Conservation (phyloP, 2,888 invertebrate genomes). For the Coelopa pilipes region DNA sequence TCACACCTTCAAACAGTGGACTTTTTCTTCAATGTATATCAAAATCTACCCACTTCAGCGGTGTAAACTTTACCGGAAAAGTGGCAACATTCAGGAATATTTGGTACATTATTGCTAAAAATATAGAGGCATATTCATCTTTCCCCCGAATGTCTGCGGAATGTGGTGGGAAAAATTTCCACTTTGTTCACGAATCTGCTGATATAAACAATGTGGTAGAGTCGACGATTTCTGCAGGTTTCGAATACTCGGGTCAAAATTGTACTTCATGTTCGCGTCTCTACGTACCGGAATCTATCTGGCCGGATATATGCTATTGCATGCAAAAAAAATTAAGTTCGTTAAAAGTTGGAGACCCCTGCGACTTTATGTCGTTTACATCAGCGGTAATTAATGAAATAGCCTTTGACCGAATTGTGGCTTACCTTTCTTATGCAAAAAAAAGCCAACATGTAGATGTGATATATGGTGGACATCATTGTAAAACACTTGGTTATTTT, state of each 20-base stretch:
- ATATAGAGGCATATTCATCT: slow-evolving; percentile 80
- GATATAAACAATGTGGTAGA: slow-evolving; percentile 82
- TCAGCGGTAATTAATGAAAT: slow-evolving; percentile 42
- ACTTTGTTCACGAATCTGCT: slow-evolving; percentile 91
- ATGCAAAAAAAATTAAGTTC: slow-evolving; percentile 19
- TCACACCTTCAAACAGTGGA: slow-evolving; percentile 92
- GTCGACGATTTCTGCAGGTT: slow-evolving; percentile 87
- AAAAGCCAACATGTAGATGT: slow-evolving; percentile 59
- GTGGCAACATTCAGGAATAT: slow-evolving; percentile 90
- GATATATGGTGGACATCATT: slow-evolving; percentile 41
- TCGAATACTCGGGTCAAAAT: slow-evolving; percentile 95
- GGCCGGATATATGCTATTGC: slow-evolving; percentile 63
- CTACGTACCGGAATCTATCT: slow-evolving; percentile 89
- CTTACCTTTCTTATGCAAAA: slow-evolving; percentile 36
- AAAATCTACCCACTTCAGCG: slow-evolving; percentile 81
- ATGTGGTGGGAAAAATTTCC: slow-evolving; percentile 98
- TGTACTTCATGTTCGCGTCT: slow-evolving; percentile 95
- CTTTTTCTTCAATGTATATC: slow-evolving; percentile 90
- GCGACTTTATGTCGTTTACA: slow-evolving; percentile 37
- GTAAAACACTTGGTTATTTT: slow-evolving; percentile 42
- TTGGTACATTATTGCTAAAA: slow-evolving; percentile 89
- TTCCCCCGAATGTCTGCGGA: slow-evolving; percentile 93
- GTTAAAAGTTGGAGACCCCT: slow-evolving; percentile 44
- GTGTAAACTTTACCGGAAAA: slow-evolving; percentile 96
- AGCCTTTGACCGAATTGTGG: slow-evolving; percentile 36